Conservation (phyloP, 2,888 invertebrate species). For the Trichopoda pennipes region DNA sequence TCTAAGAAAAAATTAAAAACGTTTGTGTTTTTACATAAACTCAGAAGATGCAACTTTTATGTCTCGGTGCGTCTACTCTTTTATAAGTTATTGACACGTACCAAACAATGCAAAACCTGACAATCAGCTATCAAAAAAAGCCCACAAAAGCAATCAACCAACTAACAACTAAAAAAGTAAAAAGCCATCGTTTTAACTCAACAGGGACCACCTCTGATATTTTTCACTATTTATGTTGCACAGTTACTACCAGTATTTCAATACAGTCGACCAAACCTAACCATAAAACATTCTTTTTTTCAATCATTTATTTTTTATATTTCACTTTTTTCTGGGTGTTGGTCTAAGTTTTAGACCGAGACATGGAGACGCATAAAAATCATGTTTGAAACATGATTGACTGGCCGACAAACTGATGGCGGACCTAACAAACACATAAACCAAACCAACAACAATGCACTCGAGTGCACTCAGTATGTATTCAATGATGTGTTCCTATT, state of each 20-base stretch:
- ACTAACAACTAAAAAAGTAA: slow-evolving; percentile 12
- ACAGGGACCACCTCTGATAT: slow-evolving; percentile 18
- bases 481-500: slow-evolving; percentile 1
- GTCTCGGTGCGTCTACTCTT: background rate
- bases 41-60: no score
- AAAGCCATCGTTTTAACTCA: slow-evolving; percentile 8
- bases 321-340: slow-evolving; percentile 53
- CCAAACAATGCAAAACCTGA: slow-evolving; percentile 41
- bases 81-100: slow-evolving; percentile 54
- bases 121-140: slow-evolving; percentile 31
- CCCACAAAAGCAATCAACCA: slow-evolving; percentile 15
- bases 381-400: slow-evolving; percentile 55
- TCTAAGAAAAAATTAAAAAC: no score
- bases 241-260: slow-evolving; percentile 19
- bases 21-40: no score
- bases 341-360: slow-evolving; percentile 46
- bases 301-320: slow-evolving; percentile 12
- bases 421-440: slow-evolving; percentile 40
- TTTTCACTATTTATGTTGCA: slow-evolving; percentile 16
- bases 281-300: slow-evolving; percentile 3
- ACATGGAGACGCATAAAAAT: slow-evolving; percentile 56
- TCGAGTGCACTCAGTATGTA: background rate
- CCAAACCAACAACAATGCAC: background rate
- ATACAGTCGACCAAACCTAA: background rate
- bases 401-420: slow-evolving; percentile 56